Conservation (phyloP, 2,888 invertebrate species). For the Cephus pulcher region DNA sequence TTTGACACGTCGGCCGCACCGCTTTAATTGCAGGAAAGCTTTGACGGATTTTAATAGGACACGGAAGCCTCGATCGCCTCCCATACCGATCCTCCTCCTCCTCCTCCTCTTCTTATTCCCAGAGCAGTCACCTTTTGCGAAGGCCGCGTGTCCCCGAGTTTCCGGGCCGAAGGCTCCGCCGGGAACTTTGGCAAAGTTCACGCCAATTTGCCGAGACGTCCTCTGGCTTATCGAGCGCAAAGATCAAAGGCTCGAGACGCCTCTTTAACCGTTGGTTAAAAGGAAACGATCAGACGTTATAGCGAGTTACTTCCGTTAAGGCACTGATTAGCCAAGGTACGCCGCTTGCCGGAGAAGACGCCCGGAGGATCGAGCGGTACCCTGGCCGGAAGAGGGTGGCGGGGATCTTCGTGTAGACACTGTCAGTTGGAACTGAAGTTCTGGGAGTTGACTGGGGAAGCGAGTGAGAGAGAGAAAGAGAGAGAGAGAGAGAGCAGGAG, state of each 20-base stretch:
- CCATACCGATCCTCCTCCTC: neutral
- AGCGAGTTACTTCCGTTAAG: neutral
- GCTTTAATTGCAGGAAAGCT: conserved; percentile 39
- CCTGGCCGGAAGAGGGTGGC: neutral
- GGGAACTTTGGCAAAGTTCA: conserved; percentile 20
- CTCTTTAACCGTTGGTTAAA: neutral
- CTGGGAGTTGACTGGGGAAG: neutral
- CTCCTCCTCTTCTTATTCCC: conserved; percentile 7
- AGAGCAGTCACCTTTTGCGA: neutral
- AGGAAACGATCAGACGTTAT: neutral
- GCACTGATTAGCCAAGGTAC: neutral
- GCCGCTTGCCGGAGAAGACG: too few species aligned
- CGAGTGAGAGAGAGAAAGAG: neutral
- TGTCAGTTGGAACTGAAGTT: neutral
- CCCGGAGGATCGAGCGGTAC: neutral
- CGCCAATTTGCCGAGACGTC: conserved; percentile 27
- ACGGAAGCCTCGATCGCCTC: conserved; percentile 23
- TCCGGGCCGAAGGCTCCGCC: neutral
- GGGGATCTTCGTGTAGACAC: conserved; percentile 3
- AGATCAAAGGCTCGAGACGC: conserved; percentile 40
- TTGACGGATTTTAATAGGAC: conserved; percentile 41
- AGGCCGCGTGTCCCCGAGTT: neutral
- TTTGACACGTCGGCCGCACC: conserved; percentile 37
- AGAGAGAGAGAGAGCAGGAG: neutral
- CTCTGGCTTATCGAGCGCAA: conserved; percentile 17